A percentile compares a stretch with the other conserved stretches of the same genome.
Conservation (phyloP, 2,888 invertebrate species). For the Parnassius apollo region DNA sequence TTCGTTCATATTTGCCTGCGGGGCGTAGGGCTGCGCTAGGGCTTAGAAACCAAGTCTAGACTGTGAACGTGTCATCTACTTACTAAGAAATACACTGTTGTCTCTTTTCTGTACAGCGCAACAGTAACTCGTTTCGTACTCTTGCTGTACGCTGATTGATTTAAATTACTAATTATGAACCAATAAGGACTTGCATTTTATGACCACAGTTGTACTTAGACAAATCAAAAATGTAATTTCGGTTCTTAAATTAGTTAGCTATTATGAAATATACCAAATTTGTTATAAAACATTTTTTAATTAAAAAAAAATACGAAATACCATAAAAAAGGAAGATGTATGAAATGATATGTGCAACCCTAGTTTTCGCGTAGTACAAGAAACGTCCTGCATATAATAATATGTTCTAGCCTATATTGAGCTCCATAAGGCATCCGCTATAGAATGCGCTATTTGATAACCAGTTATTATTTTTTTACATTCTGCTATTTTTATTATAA, state of each 20-base stretch:
- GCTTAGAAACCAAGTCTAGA: slow-evolving; percentile 49
- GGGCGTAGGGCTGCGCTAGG: slow-evolving; percentile 74
- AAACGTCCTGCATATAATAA: slow-evolving; percentile 81
- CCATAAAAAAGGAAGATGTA: too few species aligned
- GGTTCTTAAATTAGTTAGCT: too few species aligned
- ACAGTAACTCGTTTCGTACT: slow-evolving; percentile 21
- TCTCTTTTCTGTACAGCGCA: slow-evolving; percentile 20
- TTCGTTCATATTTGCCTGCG: slow-evolving; percentile 82
- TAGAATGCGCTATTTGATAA: slow-evolving; percentile 42
- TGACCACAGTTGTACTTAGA: not conserved
- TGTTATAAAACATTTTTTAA: too few species aligned
- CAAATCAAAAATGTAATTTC: slow-evolving; percentile 3
- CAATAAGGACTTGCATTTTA: too few species aligned
- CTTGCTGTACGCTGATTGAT: not conserved
- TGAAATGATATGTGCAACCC: slow-evolving; percentile 54
- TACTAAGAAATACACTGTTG: slow-evolving; percentile 33
- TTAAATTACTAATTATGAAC: slow-evolving; percentile 1
- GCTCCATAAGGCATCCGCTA: slow-evolving; percentile 61
- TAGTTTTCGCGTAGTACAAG: slow-evolving; percentile 77
- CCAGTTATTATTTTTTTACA: slow-evolving; percentile 18
- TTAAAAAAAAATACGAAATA: too few species aligned
- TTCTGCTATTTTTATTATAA: slow-evolving; percentile 9
- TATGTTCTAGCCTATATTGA: slow-evolving; percentile 81
- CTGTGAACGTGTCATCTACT: slow-evolving; percentile 30
- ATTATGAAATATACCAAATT: too few species aligned